Percentiles rank a stretch among this genome's conserved stretches.
phyloP scores from a whole-genome alignment of 2,888 invertebrate species.

The Xiphydria camelus region DNA sequence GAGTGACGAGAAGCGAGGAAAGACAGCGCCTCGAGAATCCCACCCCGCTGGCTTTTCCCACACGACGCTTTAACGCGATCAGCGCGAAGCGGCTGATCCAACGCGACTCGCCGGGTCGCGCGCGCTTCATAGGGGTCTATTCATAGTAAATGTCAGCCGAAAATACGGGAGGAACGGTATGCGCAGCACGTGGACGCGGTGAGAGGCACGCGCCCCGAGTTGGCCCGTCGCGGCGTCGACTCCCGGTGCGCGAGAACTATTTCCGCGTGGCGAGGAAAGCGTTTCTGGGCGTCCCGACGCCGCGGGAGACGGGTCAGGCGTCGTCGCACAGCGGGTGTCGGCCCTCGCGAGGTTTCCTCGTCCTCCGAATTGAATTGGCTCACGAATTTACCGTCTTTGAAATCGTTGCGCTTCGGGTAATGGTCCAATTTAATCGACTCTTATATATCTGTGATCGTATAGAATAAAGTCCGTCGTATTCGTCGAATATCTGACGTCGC shows the following conservation, averaged over 20 bases:
- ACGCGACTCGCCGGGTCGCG: not conserved
- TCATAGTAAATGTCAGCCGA: conserved; percentile 8
- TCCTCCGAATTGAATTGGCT: no score
- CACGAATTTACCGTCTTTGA: no score
- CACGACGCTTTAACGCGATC: no score
- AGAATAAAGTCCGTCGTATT: no score
- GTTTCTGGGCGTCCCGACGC: conserved; percentile 33
- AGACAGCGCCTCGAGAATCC: no score
- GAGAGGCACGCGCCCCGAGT: conserved; percentile 44
- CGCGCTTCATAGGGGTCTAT: conserved; percentile 7
- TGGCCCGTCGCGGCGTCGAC: conserved; percentile 30
- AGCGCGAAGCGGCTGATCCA: not conserved
- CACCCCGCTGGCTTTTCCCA: no score
- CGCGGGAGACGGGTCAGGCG: conserved; percentile 42
- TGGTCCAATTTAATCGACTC: no score
- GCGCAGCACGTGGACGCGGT: conserved; percentile 15
- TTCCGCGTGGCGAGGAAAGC: conserved; percentile 33
- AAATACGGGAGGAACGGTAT: conserved; percentile 15
- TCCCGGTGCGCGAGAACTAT: conserved; percentile 47
- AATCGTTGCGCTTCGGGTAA: no score
- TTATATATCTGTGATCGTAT: no score
- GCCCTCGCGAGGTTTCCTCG: conserved; percentile 32
- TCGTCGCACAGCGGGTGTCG: conserved; percentile 42
- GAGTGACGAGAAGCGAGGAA: no score
- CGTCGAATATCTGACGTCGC: no score